Evolutionary conservation across 1,140 invertebrate genomes (phyloP), one percentile per base, ranked within the genome.

Genomic region (Myzus persicae): DNA sequence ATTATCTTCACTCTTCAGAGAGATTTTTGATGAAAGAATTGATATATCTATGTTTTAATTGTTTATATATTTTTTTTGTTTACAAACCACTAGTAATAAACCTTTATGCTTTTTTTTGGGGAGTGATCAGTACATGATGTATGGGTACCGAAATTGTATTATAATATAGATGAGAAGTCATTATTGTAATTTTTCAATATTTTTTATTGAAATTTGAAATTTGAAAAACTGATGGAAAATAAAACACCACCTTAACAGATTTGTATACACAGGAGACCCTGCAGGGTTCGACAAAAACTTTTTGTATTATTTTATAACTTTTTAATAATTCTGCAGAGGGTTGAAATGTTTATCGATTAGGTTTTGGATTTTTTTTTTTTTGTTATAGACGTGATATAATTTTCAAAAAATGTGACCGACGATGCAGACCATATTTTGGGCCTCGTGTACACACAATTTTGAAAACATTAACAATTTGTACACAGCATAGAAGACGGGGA

Each of bases 221-320:
- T 76, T 14, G 4, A 76, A 76, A n/a, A 76, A 76, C 59, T 76
- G 14, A 76, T 14, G n/a, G 36, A 18, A 76, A 67, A 11, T 9
- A 67, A n/a, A n/a, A 1, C 31, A n/a, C 59, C 31, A 76, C 59
- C 59, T 76, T n/a, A 76, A 76, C 59, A 76, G 59, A 76, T 76
- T 76, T 76, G 31, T 76, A 76, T 76, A 76, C 59, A 31, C 59
- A 31, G 31, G 11, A 67, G 54, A 59, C 54, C 26, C 26, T 59
- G 54, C 26, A 31, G 54, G 54, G 26, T n/a, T 67, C 31, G 11
- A 67, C 54, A 0, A 59, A 59, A 59, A 67, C 59, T 67, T 67
- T 67, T 67, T 67, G 11, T 67, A 67, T 67, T 67, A 67, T 67
- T 67, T 67, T 67, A 67, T 67, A 67, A 67, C 59, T 67, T 67